phyloP scores from a whole-genome alignment of 2,888 invertebrate genomes.

The Himalopsyche kuldschensis region DNA sequence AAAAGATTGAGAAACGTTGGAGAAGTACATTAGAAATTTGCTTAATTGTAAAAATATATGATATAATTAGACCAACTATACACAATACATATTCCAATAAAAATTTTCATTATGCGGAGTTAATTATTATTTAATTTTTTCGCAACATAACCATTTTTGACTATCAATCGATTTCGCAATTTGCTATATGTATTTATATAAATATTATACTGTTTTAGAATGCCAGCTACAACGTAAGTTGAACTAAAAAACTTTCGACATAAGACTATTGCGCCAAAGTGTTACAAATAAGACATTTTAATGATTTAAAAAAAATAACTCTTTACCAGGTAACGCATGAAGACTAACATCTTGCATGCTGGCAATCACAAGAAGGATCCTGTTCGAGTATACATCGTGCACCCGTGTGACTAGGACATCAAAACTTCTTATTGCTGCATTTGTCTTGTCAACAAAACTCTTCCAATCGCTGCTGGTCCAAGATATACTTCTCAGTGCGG shows the following conservation, averaged over 20 bases:
- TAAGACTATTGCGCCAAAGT: not conserved
- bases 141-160: too few relatives aligned
- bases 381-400: constrained; percentile 87
- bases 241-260: not conserved
- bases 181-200: too few relatives aligned
- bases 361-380: constrained; percentile 83
- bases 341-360: constrained; percentile 87
- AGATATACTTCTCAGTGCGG: constrained; percentile 76
- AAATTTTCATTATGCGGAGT: too few relatives aligned
- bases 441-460: constrained; percentile 73
- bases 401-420: constrained; percentile 76
- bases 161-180: too few relatives aligned
- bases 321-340: constrained; percentile 73
- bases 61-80: too few relatives aligned
- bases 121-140: too few relatives aligned
- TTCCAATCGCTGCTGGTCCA: constrained; percentile 89
- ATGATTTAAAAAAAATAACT: not conserved
- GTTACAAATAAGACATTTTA: not conserved
- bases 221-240: not conserved
- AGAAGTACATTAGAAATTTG: too few relatives aligned
- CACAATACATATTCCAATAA: too few relatives aligned
- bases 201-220: too few relatives aligned
- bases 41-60: too few relatives aligned
- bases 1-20: too few relatives aligned
- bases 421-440: constrained; percentile 78